Conservation (phyloP, 2,113 vertebrate species). For the Corydoras maculifer region DNA sequence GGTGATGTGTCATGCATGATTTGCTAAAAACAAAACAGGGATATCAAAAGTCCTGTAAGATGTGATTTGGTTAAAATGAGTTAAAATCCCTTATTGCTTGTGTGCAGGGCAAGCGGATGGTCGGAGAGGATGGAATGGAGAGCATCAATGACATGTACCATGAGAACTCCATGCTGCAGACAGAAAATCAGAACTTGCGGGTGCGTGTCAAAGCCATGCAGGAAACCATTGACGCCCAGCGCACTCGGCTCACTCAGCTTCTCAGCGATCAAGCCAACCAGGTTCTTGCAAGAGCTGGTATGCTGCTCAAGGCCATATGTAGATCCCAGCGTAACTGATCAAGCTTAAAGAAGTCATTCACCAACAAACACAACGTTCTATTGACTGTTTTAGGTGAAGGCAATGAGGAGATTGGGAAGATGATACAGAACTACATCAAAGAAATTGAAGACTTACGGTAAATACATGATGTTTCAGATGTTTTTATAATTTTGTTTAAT, state of each 20-base stretch:
- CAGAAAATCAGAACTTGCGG: slow-evolving; percentile 89
- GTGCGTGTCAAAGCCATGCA: slow-evolving; percentile 97
- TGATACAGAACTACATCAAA: slow-evolving; percentile 96
- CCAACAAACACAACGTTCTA: not conserved
- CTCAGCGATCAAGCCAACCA: slow-evolving; percentile 89
- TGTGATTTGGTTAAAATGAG: too few relatives aligned
- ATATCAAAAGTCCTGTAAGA: too few relatives aligned
- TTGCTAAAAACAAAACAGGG: too few relatives aligned
- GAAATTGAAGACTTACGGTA: slow-evolving; percentile 97
- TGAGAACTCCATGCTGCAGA: slow-evolving; percentile 94
- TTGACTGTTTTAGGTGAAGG: slow-evolving; percentile 76
- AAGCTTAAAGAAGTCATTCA: not conserved
- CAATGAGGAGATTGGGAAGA: slow-evolving; percentile 93
- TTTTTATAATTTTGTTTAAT: not conserved
- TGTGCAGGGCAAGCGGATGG: slow-evolving; percentile 84
- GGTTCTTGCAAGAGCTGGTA: slow-evolving; percentile 81
- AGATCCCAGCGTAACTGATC: not conserved
- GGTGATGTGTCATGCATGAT: too few relatives aligned
- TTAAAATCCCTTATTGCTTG: not conserved
- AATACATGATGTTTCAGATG: not conserved
- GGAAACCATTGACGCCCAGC: slow-evolving; percentile 83
- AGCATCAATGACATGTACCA: slow-evolving; percentile 98
- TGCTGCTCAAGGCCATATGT: not conserved
- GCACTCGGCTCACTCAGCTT: slow-evolving; percentile 80
- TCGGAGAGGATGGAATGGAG: slow-evolving; percentile 88